Conservation (phyloP, 2,888 invertebrate species). For the Selenia dentaria region DNA sequence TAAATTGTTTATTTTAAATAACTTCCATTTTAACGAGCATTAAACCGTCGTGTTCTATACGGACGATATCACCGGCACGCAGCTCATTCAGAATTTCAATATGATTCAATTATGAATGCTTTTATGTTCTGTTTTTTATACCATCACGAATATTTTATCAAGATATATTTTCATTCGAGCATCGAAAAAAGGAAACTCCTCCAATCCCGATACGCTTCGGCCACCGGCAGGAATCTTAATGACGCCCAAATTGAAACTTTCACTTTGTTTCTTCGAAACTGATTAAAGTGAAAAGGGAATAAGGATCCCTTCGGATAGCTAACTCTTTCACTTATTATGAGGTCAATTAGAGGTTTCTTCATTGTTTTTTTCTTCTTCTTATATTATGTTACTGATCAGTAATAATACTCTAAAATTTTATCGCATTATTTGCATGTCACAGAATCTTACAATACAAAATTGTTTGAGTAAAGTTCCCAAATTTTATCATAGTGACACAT, state of each 20-base stretch:
- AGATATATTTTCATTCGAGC: slow-evolving; percentile 26
- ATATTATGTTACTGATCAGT: not conserved
- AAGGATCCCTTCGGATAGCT: slow-evolving; percentile 36
- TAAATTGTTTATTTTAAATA: slow-evolving; percentile 32
- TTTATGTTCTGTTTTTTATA: slow-evolving; percentile 29
- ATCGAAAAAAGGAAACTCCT: slow-evolving; percentile 26
- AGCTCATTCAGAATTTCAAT: slow-evolving; percentile 31
- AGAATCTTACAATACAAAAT: too few species aligned
- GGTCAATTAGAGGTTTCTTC: slow-evolving; percentile 55
- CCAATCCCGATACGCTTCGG: slow-evolving; percentile 34
- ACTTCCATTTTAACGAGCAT: slow-evolving; percentile 26
- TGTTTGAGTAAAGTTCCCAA: too few species aligned
- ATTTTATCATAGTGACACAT: too few species aligned
- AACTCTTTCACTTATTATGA: slow-evolving; percentile 22
- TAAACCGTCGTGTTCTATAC: slow-evolving; percentile 5
- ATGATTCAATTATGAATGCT: slow-evolving; percentile 33
- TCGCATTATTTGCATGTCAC: too few species aligned
- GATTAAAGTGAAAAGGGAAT: slow-evolving; percentile 58
- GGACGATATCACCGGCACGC: slow-evolving; percentile 19
- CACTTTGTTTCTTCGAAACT: slow-evolving; percentile 63
- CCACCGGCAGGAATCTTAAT: slow-evolving; percentile 48
- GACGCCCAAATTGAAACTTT: slow-evolving; percentile 64
- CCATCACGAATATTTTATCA: slow-evolving; percentile 29
- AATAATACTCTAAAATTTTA: too few species aligned
- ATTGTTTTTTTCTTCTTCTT: slow-evolving; percentile 27